Conservation (phyloP, 2,797 vertebrate species). For the Ibycter americanus region DNA sequence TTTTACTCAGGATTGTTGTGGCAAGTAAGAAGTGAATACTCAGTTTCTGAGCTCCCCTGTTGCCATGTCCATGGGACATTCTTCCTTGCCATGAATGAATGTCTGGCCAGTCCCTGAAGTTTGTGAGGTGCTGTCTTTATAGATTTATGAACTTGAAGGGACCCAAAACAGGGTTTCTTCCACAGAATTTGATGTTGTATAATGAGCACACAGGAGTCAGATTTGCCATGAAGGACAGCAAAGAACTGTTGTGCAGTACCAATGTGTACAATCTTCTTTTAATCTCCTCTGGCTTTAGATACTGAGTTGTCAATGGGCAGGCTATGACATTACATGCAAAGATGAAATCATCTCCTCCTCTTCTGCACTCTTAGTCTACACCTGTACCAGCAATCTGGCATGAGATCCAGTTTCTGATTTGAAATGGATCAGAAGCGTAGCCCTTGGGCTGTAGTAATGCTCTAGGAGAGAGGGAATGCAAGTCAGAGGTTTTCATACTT, state of each 20-base stretch:
- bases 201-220: neutral
- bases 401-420: neutral
- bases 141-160: neutral
- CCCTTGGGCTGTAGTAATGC: neutral
- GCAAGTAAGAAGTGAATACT: neutral
- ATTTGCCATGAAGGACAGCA: neutral
- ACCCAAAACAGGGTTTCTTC: neutral
- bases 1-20: neutral
- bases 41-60: neutral
- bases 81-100: neutral
- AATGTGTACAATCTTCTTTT: neutral
- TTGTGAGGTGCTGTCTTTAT: fast-evolving
- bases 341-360: neutral
- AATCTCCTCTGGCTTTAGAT: neutral
- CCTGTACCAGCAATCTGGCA: neutral
- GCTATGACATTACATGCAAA: neutral
- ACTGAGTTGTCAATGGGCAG: neutral
- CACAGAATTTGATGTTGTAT: neutral
- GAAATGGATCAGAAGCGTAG: neutral
- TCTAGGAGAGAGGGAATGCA: neutral
- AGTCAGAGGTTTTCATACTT: neutral
- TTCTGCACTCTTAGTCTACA: neutral
- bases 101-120: neutral
- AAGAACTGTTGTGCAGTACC: neutral
- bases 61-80: neutral